Base-by-base conservation (phyloP, 1,140 invertebrate genomes). In the Bombus affinis region DNA sequence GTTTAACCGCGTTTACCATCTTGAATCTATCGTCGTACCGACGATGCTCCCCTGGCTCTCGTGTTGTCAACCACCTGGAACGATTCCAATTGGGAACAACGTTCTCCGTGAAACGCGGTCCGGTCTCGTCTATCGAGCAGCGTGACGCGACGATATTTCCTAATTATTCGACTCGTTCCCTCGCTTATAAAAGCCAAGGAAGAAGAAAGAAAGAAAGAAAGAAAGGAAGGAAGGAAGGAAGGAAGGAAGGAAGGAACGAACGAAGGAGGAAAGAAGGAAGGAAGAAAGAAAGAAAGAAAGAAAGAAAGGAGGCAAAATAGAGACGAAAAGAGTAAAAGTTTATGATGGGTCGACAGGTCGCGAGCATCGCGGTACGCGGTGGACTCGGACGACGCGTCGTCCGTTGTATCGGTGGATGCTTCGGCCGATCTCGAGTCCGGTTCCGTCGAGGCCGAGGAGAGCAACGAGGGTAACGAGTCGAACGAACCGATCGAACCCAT, bases 351-450 rank as follows among this genome's bases (percentile, higher is more conserved):
- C 72, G 37, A 35, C 66, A 89, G 88, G 57, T 89, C 83, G 57
- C 83, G 83, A 57, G 28, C 57, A 53, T 92, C 89, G 12, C 89
- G 91, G n/a, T 95, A 95, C 81, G 80, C 92, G 22, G 86, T 92
- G 62, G 94, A 95, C 66, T 95, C 94, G 71, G 94, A 95, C 80
- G 94, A 94, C 82, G 93, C 93, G 0, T 94, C 94, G 75, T 94
- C 94, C 68, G 88, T 94, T 1, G 91, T 92, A 22, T 94, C 94
- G 35, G 93, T 92, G 22, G 94, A 95, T 66, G 93, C 92, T 0
- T 94, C 94, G 44, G 94, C 92, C 22, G 93, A 94, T 81, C 91
- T 94, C 22, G 94, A 94, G 77, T 94, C 94, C 5, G 91, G 92
- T 0, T 94, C 93, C 6, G 91, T 91, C 18, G 93, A 94, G 73